These are phyloP conservation scores for Drosophila malerkotliana DNA, from an alignment of 1,140 invertebrate species.

Conservation along the genomic window DNA sequence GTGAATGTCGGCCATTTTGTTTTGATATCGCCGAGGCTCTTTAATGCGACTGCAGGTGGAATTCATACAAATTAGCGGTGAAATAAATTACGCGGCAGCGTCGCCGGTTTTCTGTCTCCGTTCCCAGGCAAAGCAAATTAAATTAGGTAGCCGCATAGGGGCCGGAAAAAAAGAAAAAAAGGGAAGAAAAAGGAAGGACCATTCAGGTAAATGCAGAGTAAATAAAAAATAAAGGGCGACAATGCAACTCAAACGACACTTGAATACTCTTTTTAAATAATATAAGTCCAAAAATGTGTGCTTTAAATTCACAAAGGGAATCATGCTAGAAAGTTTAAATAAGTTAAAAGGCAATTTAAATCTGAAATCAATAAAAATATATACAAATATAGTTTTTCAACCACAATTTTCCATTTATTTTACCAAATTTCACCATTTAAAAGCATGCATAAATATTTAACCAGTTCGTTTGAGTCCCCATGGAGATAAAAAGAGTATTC, in stretches of 20 bases:
- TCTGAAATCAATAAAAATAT: no score
- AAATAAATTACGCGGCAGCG: slow-evolving; percentile 63
- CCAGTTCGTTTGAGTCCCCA: neutral
- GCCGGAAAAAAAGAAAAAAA: slow-evolving; percentile 2
- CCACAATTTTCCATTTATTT: neutral
- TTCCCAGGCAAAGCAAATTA: slow-evolving; percentile 49
- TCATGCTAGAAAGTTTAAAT: no score
- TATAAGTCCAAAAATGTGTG: no score
- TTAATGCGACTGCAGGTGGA: slow-evolving; percentile 60
- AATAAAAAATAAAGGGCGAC: slow-evolving; percentile 38
- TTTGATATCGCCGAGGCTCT: slow-evolving; percentile 47
- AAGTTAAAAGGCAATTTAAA: no score
- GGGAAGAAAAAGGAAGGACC: slow-evolving; percentile 16
- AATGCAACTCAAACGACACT: neutral
- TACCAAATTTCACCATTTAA: neutral
- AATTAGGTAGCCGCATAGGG: slow-evolving; percentile 47
- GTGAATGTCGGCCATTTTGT: slow-evolving; percentile 51
- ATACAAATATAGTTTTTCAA: no score
- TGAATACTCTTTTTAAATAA: neutral
- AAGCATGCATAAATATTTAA: neutral
- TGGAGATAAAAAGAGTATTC: neutral
- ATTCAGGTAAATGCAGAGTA: slow-evolving; percentile 52
- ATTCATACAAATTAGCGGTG: slow-evolving; percentile 75
- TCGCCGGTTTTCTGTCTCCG: slow-evolving; percentile 15
- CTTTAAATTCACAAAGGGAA: no score